A percentile compares a stretch with the other conserved stretches of the same genome.
phyloP scores from a whole-genome alignment of 2,113 vertebrate genomes.

The Charadrius vociferus region DNA sequence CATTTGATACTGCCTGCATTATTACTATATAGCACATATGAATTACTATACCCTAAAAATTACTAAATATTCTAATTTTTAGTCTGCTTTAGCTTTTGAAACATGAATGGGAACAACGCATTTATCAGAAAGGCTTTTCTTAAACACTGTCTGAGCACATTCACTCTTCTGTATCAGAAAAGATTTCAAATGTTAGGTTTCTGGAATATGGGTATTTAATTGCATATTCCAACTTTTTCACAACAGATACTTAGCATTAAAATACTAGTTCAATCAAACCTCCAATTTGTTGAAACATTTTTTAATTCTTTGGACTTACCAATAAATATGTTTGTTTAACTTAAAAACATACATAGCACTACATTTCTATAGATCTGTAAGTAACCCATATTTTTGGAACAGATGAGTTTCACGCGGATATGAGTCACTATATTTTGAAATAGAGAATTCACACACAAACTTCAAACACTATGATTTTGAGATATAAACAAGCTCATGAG shows the following conservation, averaged over 20 bases:
- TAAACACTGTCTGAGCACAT: neutral
- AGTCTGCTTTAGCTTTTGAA: neutral
- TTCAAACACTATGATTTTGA: neutral
- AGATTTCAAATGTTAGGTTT: neutral
- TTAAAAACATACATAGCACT: neutral
- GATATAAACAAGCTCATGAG: neutral
- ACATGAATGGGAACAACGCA: neutral
- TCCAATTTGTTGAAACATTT: neutral
- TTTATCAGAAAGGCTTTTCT: neutral
- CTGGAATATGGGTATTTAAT: neutral
- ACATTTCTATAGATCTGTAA: neutral
- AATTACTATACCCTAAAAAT: neutral
- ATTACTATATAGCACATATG: neutral
- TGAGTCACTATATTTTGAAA: slow-evolving; percentile 44
- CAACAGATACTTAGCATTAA: neutral
- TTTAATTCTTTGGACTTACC: neutral
- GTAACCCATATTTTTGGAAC: slow-evolving; percentile 6
- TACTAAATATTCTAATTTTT: neutral
- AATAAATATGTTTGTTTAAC: neutral
- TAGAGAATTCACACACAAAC: neutral
- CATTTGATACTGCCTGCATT: neutral
- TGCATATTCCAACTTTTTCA: neutral
- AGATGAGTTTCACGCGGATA: neutral
- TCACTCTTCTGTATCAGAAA: neutral
- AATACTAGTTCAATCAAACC: neutral